phyloP scores from a whole-genome alignment of 2,113 vertebrate genomes.

The Rhipidura dahli region DNA sequence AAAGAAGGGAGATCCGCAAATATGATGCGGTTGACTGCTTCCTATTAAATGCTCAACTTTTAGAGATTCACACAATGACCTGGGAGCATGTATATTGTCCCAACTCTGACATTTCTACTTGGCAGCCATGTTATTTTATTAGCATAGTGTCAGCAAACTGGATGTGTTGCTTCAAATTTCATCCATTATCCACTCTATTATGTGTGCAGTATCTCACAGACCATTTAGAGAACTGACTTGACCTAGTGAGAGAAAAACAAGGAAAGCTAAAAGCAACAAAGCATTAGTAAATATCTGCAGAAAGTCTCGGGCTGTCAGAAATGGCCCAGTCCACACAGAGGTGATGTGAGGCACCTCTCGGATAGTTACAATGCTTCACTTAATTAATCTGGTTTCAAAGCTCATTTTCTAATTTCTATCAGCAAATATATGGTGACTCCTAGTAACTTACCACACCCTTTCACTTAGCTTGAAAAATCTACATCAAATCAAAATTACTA shows the following conservation, averaged over 20 bases:
- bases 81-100: neutral
- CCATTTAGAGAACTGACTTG: neutral
- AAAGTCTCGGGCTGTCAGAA: neutral
- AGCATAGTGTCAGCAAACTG: neutral
- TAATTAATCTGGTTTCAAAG: conserved; percentile 25
- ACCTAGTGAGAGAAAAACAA: neutral
- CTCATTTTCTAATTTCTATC: conserved; percentile 38
- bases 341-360: neutral
- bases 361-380: neutral
- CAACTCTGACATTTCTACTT: conserved; percentile 1
- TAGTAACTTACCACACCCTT: conserved; percentile 31
- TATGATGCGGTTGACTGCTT: neutral
- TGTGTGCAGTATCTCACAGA: neutral
- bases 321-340: neutral
- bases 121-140: conserved; percentile 34
- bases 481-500: conserved; percentile 65
- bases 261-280: neutral
- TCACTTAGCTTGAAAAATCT: conserved; percentile 50
- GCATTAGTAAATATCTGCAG: neutral
- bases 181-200: neutral
- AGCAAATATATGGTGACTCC: neutral
- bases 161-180: conserved; percentile 5
- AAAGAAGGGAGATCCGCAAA: conserved; percentile 10
- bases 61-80: neutral
- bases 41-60: neutral